phyloP scores from a whole-genome alignment of 2,888 invertebrate genomes.

The Druceiella hillmani region DNA sequence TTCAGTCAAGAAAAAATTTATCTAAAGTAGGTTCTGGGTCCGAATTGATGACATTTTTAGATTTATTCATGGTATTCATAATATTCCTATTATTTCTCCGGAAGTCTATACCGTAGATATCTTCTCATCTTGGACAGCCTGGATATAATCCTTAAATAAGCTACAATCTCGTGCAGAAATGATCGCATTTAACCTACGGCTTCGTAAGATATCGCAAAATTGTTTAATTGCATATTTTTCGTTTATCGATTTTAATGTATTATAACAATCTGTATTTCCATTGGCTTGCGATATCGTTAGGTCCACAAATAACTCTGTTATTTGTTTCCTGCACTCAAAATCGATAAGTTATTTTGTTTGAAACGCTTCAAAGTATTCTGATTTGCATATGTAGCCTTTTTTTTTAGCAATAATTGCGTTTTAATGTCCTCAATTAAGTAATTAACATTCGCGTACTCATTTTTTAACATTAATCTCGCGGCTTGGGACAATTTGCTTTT shows the following conservation, averaged over 20 bases:
- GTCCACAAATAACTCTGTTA: conserved; percentile 6
- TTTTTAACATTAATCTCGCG: background rate
- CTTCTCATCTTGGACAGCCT: conserved; percentile 12
- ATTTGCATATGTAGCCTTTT: background rate
- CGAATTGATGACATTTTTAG: too few species aligned
- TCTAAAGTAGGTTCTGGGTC: too few species aligned
- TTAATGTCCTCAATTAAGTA: conserved; percentile 1
- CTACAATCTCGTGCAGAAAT: conserved; percentile 10
- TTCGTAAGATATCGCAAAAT: conserved; percentile 5
- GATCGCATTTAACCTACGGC: background rate
- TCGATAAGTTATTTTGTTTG: background rate
- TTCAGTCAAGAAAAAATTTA: conserved; percentile 13
- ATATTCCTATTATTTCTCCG: conserved; percentile 1
- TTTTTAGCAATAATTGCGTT: background rate
- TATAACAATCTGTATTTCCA: background rate
- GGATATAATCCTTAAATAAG: conserved; percentile 14
- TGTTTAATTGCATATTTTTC: conserved; percentile 5
- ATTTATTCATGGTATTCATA: too few species aligned
- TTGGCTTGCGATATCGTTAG: conserved; percentile 7
- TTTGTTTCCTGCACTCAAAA: conserved; percentile 3
- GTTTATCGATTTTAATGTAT: conserved; percentile 3
- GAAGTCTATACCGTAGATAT: background rate
- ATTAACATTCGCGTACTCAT: background rate
- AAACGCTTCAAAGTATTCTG: background rate
- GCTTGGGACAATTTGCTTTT: background rate